Percentiles rank a stretch among this genome's conserved stretches.
These are phyloP conservation scores for Latrodectus hesperus DNA, from an alignment of 2,888 invertebrate genomes.

Conservation along the genomic window DNA sequence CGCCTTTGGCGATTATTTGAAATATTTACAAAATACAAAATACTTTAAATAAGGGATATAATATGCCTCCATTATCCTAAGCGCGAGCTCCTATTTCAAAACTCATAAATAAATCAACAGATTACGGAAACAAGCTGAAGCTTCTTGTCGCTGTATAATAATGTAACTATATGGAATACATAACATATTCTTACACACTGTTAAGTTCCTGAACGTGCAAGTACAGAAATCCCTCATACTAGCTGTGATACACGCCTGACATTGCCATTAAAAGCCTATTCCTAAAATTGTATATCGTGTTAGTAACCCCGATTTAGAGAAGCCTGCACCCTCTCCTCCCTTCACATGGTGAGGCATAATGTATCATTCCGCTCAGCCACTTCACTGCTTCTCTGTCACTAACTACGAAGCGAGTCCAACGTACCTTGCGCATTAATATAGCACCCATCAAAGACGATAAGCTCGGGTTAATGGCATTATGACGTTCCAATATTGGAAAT, in stretches of 20 bases:
- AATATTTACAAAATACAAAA: too few relatives aligned
- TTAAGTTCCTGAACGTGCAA: constrained; percentile 13
- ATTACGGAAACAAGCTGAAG: too few relatives aligned
- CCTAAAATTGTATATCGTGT: neutral
- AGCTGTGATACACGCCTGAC: constrained; percentile 20
- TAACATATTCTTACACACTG: neutral
- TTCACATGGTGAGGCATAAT: constrained; percentile 35
- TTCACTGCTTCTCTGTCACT: constrained; percentile 18
- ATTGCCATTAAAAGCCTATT: constrained; percentile 36
- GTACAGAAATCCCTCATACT: constrained; percentile 13
- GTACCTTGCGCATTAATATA: constrained; percentile 14
- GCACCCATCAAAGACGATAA: constrained; percentile 48
- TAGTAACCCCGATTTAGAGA: constrained; percentile 8
- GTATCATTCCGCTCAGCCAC: constrained; percentile 39
- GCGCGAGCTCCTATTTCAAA: too few relatives aligned
- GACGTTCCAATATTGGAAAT: constrained; percentile 45
- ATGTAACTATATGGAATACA: neutral
- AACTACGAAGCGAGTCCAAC: neutral
- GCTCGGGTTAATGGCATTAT: constrained; percentile 43
- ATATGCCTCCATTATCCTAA: too few relatives aligned
- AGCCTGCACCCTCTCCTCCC: neutral
- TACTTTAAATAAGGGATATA: too few relatives aligned
- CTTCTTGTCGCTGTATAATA: too few relatives aligned
- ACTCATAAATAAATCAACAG: too few relatives aligned
- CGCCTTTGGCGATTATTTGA: too few relatives aligned